Conservation (phyloP, 1,140 invertebrate species). For the Drosophila ficusphila region DNA sequence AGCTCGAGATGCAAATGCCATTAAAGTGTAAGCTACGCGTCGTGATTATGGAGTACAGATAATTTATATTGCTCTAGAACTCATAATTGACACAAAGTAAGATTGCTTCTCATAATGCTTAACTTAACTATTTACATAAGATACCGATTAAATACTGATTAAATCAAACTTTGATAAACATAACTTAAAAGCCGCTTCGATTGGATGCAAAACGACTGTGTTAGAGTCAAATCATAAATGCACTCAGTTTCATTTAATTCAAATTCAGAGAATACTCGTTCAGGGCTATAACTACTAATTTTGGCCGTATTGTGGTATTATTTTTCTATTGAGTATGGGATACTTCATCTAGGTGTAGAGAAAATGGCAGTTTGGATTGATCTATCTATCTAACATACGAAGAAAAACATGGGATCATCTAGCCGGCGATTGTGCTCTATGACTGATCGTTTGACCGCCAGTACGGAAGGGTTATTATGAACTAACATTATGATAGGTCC, state of each 20-base stretch:
- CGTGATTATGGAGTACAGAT: constrained; percentile 4
- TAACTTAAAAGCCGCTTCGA: constrained; percentile 9
- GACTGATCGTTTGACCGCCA: constrained; percentile 29
- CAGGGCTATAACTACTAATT: constrained; percentile 31
- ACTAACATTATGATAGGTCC: constrained; percentile 55
- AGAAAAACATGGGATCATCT: constrained; percentile 30
- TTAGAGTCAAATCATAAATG: constrained; percentile 19
- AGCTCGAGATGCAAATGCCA: constrained; percentile 19
- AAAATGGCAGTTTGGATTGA: constrained; percentile 57
- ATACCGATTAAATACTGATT: constrained; percentile 58
- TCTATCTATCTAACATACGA: constrained; percentile 39
- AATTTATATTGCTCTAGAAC: constrained; percentile 14
- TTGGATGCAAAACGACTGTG: background rate
- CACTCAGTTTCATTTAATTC: constrained; percentile 19
- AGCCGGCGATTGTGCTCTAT: constrained; percentile 13
- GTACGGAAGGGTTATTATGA: constrained; percentile 25
- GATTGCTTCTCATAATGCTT: constrained; percentile 39
- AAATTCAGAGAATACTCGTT: constrained; percentile 29
- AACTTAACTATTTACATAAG: constrained; percentile 51
- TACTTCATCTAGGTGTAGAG: constrained; percentile 20
- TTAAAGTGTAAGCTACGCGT: constrained; percentile 4
- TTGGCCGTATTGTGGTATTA: constrained; percentile 36
- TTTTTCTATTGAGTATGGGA: constrained; percentile 21
- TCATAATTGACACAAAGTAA: constrained; percentile 37
- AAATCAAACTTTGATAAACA: constrained; percentile 10